Evolutionary conservation across 1,140 invertebrate species (phyloP), one percentile per base, ranked within the genome.

Genomic region (Pseudomyrmex sp.): DNA sequence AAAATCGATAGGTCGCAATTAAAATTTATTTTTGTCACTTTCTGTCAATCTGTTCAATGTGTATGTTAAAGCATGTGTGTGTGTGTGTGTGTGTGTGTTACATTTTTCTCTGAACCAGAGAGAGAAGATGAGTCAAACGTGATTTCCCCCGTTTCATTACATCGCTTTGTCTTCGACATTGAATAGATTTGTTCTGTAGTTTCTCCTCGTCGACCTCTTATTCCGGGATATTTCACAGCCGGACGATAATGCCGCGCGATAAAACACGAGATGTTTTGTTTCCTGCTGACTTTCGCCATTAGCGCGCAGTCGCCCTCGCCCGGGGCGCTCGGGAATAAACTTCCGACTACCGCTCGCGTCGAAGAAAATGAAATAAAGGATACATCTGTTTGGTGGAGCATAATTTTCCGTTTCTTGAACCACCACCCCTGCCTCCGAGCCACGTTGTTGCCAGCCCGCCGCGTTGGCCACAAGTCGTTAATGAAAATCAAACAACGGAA

Each of bases 401-500:
- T 91, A 92, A 92, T 92, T 91, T 89, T 61, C 73, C 84, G 80
- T 82, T 89, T 89, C 88, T 88, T 89, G 82, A 84, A 84, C 61
- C 35, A 35, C 35, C 35, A 7, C 35, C 59, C 23, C 74, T 85
- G 79, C 82, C 80, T 74, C 61, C 79, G 86, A 65, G 74, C 46
- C 26, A 83, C 84, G 48, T 69, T 74, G 87, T 84, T 73, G 82
- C 87, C 75, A 79, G 87, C 82, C 86, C 83, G 35, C 35, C 35
- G 90, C 89, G 86, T 80, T 59, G 90, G 92, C 92, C 91, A 93
- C 90, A 90, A 92, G 92, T 94, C 90, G 93, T 94, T 94, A 94
- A 94, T 94, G 94, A 94, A 94, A 94, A 94, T 93, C 93, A 94
- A 94, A 94, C 94, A 94, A 93, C 91, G 91, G 92, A 92, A 92